Conservation (phyloP, 2,797 vertebrate genomes). For the Hypotaenidia okinawae region DNA sequence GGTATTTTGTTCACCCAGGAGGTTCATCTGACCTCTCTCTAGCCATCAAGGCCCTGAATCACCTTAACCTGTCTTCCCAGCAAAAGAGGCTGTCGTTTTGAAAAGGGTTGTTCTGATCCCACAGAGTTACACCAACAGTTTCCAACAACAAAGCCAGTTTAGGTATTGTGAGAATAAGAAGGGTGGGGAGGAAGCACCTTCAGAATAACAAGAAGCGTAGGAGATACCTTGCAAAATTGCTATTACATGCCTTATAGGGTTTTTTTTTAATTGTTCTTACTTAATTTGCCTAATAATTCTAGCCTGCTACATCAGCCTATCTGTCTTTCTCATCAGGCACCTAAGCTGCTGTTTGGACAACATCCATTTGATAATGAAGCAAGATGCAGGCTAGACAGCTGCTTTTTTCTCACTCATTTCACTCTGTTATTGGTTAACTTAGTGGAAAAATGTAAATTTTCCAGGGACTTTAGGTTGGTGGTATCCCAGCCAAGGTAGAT, state of each 20-base stretch:
- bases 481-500: conserved; percentile 88
- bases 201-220: neutral
- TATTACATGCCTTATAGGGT: neutral
- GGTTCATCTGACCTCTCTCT: neutral
- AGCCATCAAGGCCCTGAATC: neutral
- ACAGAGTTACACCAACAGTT: neutral
- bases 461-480: conserved; percentile 87
- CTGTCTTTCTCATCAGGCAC: neutral
- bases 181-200: rapidly evolving
- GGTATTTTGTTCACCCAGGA: rapidly evolving
- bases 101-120: neutral
- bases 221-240: neutral
- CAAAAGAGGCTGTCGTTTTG: neutral
- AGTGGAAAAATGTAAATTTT: conserved; percentile 93
- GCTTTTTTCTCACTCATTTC: conserved; percentile 95
- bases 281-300: neutral
- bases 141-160: no score
- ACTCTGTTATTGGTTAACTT: conserved; percentile 96
- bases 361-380: conserved; percentile 66
- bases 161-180: neutral
- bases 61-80: neutral
- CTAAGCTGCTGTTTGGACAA: conserved; percentile 60
- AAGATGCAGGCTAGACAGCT: conserved; percentile 89
- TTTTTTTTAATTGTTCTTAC: neutral
- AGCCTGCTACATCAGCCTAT: neutral